A percentile compares a stretch with the other conserved stretches of the same genome.
phyloP scores from a whole-genome alignment of 2,113 vertebrate species.

The Trematomus loennbergii region DNA sequence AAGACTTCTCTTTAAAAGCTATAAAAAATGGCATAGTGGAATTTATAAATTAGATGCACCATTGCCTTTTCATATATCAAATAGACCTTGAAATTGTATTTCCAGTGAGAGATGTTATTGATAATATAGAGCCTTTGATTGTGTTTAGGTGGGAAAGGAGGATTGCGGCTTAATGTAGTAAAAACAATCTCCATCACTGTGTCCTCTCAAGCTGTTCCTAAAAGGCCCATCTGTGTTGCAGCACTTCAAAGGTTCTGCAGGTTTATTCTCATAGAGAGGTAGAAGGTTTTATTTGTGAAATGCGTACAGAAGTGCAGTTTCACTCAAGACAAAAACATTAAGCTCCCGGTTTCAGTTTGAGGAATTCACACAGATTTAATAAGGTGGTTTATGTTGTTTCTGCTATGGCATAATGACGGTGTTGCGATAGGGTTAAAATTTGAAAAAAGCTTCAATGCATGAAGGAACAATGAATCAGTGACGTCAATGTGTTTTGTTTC shows the following conservation, averaged over 20 bases:
- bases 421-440: not conserved
- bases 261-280: constrained; percentile 8
- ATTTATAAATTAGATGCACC: constrained; percentile 54
- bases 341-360: not conserved
- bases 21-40: constrained; percentile 15
- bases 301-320: constrained; percentile 10
- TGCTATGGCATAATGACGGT: not conserved
- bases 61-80: constrained; percentile 61
- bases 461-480: not conserved
- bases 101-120: constrained; percentile 61
- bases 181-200: constrained; percentile 54
- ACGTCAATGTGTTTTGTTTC: not conserved
- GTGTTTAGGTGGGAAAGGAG: constrained; percentile 58
- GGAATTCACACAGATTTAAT: not conserved
- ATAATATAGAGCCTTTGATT: constrained; percentile 63
- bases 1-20: constrained; percentile 34
- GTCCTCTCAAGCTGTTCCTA: constrained; percentile 60
- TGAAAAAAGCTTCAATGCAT: not conserved
- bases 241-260: constrained; percentile 20
- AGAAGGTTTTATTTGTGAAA: constrained; percentile 33
- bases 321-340: not conserved
- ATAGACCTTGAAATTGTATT: constrained; percentile 78
- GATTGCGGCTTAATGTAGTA: constrained; percentile 56
- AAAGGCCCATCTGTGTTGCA: constrained; percentile 55
- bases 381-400: not conserved